Conservation (phyloP, 2,113 vertebrate species). For the Corydoras sp. region DNA sequence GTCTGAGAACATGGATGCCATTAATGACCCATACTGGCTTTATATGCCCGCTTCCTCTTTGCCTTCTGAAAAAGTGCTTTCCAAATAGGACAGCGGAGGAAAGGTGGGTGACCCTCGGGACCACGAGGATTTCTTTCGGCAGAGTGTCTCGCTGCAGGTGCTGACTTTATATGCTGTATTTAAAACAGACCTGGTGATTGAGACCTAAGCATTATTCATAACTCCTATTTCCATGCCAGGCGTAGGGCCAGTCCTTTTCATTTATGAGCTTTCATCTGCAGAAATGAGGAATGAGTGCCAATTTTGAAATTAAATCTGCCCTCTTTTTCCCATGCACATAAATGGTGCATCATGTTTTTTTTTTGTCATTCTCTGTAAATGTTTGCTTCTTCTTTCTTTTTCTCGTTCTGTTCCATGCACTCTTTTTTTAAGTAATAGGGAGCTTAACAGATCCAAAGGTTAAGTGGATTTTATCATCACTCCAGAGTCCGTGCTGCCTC, state of each 20-base stretch:
- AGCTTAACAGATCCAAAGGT: conserved; percentile 27
- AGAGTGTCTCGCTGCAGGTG: conserved; percentile 55
- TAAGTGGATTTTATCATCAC: conserved; percentile 39
- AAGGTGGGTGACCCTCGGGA: conserved; percentile 2
- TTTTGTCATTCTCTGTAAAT: conserved; percentile 55
- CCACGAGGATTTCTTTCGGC: conserved; percentile 10
- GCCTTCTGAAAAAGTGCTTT: conserved; percentile 5
- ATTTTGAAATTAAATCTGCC: conserved; percentile 97
- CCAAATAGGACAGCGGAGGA: background rate
- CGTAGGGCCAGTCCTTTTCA: conserved; percentile 90
- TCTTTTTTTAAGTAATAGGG: conserved; percentile 25
- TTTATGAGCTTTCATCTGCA: conserved; percentile 91
- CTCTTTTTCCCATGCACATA: conserved; percentile 80
- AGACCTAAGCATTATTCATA: conserved; percentile 97
- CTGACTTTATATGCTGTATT: conserved; percentile 83
- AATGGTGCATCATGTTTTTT: conserved; percentile 76
- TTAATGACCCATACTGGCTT: conserved; percentile 39
- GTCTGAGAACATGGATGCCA: conserved; percentile 48
- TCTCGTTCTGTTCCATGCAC: conserved; percentile 6
- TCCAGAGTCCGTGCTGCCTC: conserved; percentile 25
- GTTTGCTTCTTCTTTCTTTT: conserved; percentile 34
- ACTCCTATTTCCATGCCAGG: conserved; percentile 92
- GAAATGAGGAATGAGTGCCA: conserved; percentile 84
- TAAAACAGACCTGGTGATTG: conserved; percentile 84
- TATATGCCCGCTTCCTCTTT: background rate